Evolutionary conservation across 2,888 invertebrate species (phyloP).

Genomic region (Diloba caeruleocephala): DNA sequence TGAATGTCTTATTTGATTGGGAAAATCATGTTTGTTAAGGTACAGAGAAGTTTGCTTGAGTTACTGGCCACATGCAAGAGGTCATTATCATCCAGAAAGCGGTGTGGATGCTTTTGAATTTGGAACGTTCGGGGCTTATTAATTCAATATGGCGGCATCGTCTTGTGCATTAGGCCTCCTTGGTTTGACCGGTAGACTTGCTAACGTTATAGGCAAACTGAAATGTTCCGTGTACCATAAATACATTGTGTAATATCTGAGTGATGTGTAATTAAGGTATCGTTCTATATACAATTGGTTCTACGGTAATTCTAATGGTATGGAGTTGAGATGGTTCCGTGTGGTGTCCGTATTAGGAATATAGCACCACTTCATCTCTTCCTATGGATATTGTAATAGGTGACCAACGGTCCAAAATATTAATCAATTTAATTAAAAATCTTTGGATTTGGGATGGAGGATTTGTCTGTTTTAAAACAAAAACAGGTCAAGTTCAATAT

Average conservation of each 20-base stretch:
- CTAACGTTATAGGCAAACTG: constrained; percentile 41
- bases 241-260: constrained; percentile 23
- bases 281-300: background rate
- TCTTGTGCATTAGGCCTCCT: constrained; percentile 59
- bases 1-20: background rate
- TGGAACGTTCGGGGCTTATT: constrained; percentile 70
- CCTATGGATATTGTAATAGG: too few species aligned
- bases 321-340: too few species aligned
- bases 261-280: constrained; percentile 13
- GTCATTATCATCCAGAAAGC: constrained; percentile 81
- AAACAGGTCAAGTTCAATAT: too few species aligned
- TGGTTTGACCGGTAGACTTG: constrained; percentile 50
- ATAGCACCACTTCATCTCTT: too few species aligned
- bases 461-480: too few species aligned
- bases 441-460: too few species aligned
- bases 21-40: constrained; percentile 53
- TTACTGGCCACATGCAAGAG: constrained; percentile 78
- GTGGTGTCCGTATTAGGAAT: too few species aligned
- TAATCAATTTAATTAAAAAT: too few species aligned
- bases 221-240: constrained; percentile 7
- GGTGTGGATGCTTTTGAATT: constrained; percentile 73
- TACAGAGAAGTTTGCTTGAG: constrained; percentile 77
- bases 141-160: constrained; percentile 72
- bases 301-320: too few species aligned
- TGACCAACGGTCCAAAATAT: too few species aligned